phyloP scores from a whole-genome alignment of 1,140 invertebrate genomes.

The Drosophila arizonae region DNA sequence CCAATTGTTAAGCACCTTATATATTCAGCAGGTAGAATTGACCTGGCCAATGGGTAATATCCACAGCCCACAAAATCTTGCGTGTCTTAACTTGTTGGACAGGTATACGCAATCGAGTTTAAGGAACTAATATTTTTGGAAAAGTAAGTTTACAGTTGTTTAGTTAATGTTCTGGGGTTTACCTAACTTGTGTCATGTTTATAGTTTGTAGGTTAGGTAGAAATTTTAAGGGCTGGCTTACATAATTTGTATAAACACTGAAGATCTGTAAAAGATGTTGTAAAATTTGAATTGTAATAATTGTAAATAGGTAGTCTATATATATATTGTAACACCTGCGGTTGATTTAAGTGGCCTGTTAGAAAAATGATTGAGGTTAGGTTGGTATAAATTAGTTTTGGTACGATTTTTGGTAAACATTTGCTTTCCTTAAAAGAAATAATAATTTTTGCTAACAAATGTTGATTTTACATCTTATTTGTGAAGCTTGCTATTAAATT shows the following conservation, averaged over 20 bases:
- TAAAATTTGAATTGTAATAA: too few relatives aligned
- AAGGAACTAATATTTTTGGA: neutral
- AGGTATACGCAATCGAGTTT: slow-evolving; percentile 24
- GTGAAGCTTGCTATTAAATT: too few relatives aligned
- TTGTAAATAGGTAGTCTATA: neutral
- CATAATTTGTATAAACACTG: neutral
- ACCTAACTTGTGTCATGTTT: too few relatives aligned
- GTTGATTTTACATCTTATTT: too few relatives aligned
- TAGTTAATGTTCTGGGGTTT: neutral
- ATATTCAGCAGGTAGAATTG: neutral
- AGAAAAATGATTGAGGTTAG: neutral
- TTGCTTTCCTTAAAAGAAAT: too few relatives aligned
- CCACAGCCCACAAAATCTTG: neutral
- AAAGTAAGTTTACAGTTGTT: neutral
- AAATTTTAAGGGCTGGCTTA: neutral
- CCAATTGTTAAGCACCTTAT: neutral
- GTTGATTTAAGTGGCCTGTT: neutral
- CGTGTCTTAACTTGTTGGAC: neutral
- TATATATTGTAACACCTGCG: neutral
- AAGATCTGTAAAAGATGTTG: too few relatives aligned
- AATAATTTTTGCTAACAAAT: too few relatives aligned
- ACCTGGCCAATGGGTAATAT: neutral
- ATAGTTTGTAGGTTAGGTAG: neutral
- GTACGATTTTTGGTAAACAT: too few relatives aligned
- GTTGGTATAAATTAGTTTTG: too few relatives aligned